Evolutionary conservation across 2,113 vertebrate genomes (phyloP), one percentile per base, ranked within the genome.

Genomic region (Castor canadensis): DNA sequence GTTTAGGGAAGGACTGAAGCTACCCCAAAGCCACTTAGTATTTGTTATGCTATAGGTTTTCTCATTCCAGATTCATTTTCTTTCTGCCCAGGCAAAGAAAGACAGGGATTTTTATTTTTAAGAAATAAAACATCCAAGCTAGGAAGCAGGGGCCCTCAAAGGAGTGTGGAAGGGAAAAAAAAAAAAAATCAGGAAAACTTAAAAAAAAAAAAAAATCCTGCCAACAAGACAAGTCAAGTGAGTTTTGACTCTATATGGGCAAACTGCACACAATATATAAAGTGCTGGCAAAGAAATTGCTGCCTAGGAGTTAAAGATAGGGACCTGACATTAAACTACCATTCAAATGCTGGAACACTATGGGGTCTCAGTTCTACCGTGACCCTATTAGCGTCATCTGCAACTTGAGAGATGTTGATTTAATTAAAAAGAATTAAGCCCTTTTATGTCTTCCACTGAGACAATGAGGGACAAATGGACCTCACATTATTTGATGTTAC

Each of bases 381-480:
- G 75, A 89, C 45, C 89, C 20, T 45, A 62, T 24, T 6, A 71
- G 32, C 43, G 30, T 95, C 30, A 75, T 17, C 26, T 60, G 54
- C 38, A 75, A 93, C 32, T 85, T 4, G 30, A 71, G 72, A 79
- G 35, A 4, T 45, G 38, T 35, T 69, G 17, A 2, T 87, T 91
- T 56, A 67, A 90, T 87, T 64, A 67, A 90, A 96, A 93, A 67
- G 40, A 16, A 54, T 35, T 84, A 26, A 89, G n/a, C 49, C 76
- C 28, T 82, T 43, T 32, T 32, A 13, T 88, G 43, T 71, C 76
- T 94, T 64, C 54, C 15, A 87, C 2, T n/a, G 71, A 91, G 73
- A 93, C 56, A 71, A 56, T n/a, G 12, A 75, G 12, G 12, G 11
- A 82, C n/a, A 49, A 84, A 81, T 1, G 40, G 16, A 49, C 28